A percentile compares a stretch with the other conserved stretches of the same genome.
phyloP scores from a whole-genome alignment of 2,113 vertebrate genomes.

The Mirounga angustirostris region DNA sequence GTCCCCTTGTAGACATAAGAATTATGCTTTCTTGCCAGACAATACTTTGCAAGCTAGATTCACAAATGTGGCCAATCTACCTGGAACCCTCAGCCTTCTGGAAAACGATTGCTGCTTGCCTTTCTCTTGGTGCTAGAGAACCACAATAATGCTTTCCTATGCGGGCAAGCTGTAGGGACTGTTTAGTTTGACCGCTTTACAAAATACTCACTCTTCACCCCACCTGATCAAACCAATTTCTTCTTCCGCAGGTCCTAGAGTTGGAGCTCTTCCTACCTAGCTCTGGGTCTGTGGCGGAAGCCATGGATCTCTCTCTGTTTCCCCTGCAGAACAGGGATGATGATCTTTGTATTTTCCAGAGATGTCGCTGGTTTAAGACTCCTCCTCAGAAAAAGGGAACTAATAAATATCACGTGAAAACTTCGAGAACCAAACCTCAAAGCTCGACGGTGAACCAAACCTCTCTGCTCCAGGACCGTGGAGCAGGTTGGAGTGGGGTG shows the following conservation, averaged over 20 bases:
- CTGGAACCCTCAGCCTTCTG: neutral
- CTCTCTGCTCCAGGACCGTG: neutral
- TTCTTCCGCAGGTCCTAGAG: neutral
- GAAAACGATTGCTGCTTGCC: neutral
- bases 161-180: neutral
- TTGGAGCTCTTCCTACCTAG: neutral
- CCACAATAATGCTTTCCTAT: neutral
- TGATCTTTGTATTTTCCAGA: neutral
- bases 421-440: conserved; percentile 7
- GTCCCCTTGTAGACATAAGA: neutral
- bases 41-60: neutral
- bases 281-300: neutral
- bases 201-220: neutral
- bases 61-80: neutral
- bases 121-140: neutral
- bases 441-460: neutral
- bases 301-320: neutral
- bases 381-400: neutral
- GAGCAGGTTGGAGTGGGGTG: neutral
- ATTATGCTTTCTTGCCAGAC: neutral
- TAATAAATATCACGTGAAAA: neutral
- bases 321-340: neutral
- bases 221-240: neutral
- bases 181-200: neutral
- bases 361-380: neutral